Percentiles rank a stretch among this genome's conserved stretches.
These are phyloP conservation scores for Grantiella picta DNA, from an alignment of 2,113 vertebrate genomes.

Conservation along the genomic window DNA sequence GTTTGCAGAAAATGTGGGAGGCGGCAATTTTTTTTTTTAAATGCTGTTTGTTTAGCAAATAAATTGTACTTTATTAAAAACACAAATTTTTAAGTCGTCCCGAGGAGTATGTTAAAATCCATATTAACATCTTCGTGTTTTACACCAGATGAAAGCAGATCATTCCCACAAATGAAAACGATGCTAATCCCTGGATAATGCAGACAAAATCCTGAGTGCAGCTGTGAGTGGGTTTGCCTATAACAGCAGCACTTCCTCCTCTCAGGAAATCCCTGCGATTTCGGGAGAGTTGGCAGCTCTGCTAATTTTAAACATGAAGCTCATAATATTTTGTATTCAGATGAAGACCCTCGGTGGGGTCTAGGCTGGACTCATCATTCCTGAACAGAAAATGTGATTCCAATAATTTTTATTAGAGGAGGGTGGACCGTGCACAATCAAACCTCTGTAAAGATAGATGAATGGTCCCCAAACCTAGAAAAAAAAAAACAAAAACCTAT, in stretches of 20 bases:
- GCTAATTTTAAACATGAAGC: not conserved
- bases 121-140: not conserved
- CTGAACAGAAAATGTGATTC: not conserved
- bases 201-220: not conserved
- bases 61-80: not conserved
- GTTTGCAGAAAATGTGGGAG: not conserved
- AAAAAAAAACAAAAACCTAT: not conserved
- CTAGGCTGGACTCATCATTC: not conserved
- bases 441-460: not conserved
- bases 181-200: not conserved
- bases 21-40: not conserved
- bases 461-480: rapidly evolving
- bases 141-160: not conserved
- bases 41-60: conserved; percentile 34
- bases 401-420: not conserved
- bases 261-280: not conserved
- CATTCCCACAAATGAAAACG: not conserved
- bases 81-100: not conserved
- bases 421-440: not conserved
- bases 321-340: not conserved
- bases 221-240: not conserved
- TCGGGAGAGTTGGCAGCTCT: not conserved
- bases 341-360: not conserved
- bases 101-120: not conserved
- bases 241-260: not conserved